Base-by-base conservation (phyloP, 2,888 invertebrate species). In the Lumbricus terrestris region DNA sequence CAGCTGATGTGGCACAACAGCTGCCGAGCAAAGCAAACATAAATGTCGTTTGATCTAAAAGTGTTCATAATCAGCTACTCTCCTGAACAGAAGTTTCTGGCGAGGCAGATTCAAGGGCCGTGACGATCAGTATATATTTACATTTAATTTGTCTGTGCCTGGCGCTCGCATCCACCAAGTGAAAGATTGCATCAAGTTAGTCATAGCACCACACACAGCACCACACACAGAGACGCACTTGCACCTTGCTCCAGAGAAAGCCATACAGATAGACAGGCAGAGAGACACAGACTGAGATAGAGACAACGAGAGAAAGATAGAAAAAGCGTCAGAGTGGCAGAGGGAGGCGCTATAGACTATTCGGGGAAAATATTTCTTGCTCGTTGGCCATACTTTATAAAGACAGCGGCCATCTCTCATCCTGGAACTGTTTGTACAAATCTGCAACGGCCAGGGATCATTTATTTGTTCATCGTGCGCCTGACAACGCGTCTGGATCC, bases 191-290 rank as follows among this genome's bases (percentile, higher is more conserved):
- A 11, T 8, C 34, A 29, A n/a, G 42, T 38, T 38, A 89, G 38
- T 23, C 20, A 5, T 29, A 23, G 47, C 42, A 89, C 35, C n/a
- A 42, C 6, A 47, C 29, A 35, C 34, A n/a, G n/a, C n/a, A n/a
- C n/a, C n/a, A n/a, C n/a, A n/a, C n/a, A n/a, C n/a, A n/a, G n/a
- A 89, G 69, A 89, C 29, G 29, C 35, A 69, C 92, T 88, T 35
- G 91, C 20, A 85, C 89, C 33, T 90, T 90, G 18, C n/a, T 33
- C 34, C 35, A 23, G 85, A 29, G 23, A 85, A 1, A n/a, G n/a
- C n/a, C n/a, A n/a, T n/a, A n/a, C n/a, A n/a, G n/a, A 88, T 4
- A 33, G 4, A 85, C 23, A 85, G 88, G 82, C 0, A 88, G 34
- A 88, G 11, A 88, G 33, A 88, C n/a, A 34, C 3, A 88, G 11